Percentiles rank a stretch among this genome's conserved stretches.
Conservation (phyloP, 2,113 vertebrate species). For the Myodes glareolus region DNA sequence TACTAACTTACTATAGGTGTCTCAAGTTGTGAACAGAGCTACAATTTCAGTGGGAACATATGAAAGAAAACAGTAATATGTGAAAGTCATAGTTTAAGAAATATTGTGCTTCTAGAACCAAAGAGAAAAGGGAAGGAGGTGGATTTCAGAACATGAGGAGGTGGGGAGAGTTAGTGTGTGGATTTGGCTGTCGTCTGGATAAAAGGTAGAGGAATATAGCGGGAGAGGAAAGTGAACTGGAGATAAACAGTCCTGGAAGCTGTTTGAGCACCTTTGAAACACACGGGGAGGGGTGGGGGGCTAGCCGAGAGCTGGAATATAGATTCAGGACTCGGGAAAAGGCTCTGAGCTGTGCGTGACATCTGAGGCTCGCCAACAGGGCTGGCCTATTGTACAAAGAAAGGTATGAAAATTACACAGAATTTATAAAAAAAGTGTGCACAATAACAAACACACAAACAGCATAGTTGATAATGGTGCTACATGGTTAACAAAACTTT, state of each 20-base stretch:
- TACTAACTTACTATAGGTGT: neutral
- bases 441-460: neutral
- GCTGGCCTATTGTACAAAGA: neutral
- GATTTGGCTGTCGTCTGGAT: neutral
- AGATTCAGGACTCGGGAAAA: neutral
- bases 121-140: neutral
- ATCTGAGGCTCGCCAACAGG: neutral
- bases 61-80: neutral
- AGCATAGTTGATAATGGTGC: neutral
- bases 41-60: neutral
- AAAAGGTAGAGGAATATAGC: neutral
- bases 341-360: neutral
- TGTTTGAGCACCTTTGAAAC: neutral
- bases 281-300: neutral
- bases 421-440: neutral
- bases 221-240: neutral
- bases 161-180: neutral
- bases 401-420: neutral
- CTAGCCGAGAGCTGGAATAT: neutral
- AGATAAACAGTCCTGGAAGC: neutral
- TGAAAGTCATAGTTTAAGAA: constrained; percentile 6
- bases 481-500: neutral
- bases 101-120: neutral
- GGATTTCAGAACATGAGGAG: neutral
- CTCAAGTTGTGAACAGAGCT: neutral